phyloP scores from a whole-genome alignment of 1,140 invertebrate genomes.

The Zaprionus gabonicus region DNA sequence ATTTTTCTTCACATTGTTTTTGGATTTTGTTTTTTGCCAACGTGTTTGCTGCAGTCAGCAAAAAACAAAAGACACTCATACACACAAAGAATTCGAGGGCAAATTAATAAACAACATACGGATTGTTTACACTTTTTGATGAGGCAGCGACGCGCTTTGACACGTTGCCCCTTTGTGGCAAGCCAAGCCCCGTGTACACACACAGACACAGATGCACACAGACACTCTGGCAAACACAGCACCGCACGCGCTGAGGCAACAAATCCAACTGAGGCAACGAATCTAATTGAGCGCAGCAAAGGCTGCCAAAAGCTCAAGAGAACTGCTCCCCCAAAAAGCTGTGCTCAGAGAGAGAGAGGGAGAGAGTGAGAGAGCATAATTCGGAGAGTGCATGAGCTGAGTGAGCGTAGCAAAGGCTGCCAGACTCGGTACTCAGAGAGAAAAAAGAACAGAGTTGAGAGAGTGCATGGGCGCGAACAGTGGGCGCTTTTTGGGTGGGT shows the following conservation, averaged over 20 bases:
- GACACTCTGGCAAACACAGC: conserved; percentile 18
- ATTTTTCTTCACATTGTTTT: conserved; percentile 1
- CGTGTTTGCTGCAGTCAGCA: conserved; percentile 58
- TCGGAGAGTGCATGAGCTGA: conserved; percentile 2
- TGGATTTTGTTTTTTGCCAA: conserved; percentile 28
- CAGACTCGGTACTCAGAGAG: neutral
- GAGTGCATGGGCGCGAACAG: conserved; percentile 19
- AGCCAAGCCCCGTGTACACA: conserved; percentile 43
- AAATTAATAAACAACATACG: conserved; percentile 52
- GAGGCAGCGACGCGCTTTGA: conserved; percentile 58
- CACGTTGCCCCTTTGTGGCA: conserved; percentile 75
- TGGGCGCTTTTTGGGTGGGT: conserved; percentile 9
- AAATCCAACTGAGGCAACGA: conserved; percentile 53
- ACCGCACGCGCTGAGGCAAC: conserved; percentile 57
- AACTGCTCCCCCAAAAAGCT: conserved; percentile 45
- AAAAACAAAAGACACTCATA: conserved; percentile 30
- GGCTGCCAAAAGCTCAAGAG: conserved; percentile 36
- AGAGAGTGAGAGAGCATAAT: neutral
- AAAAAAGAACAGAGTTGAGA: neutral
- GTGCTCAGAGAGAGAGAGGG: conserved; percentile 15
- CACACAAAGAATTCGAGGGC: conserved; percentile 12
- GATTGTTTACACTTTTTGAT: conserved; percentile 75
- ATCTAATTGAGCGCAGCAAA: conserved; percentile 19
- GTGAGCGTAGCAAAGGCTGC: too few species aligned
- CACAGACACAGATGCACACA: conserved; percentile 18